Percentiles rank a stretch among this genome's conserved stretches.
Evolutionary conservation across 2,113 vertebrate genomes (phyloP).

Genomic region (Marmota flaviventris): DNA sequence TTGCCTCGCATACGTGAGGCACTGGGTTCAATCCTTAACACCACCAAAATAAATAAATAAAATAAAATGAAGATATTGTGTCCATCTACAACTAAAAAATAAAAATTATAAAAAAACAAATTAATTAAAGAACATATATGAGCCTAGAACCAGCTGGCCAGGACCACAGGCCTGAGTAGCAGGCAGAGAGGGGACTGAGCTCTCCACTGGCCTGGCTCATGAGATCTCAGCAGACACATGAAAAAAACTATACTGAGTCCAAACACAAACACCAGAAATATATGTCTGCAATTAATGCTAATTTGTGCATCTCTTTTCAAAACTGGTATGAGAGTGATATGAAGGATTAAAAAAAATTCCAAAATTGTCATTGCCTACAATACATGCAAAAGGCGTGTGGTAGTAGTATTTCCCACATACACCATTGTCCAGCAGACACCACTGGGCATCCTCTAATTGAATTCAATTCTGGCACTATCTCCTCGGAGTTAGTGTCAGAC

Average conservation of each 20-base stretch:
- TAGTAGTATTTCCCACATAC: neutral
- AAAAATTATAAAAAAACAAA: too few relatives aligned
- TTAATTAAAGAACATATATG: rapidly evolving
- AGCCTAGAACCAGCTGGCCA: neutral
- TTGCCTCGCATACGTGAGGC: too few relatives aligned
- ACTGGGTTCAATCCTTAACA: too few relatives aligned
- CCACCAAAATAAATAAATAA: too few relatives aligned
- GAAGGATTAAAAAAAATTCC: neutral
- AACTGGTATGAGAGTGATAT: neutral
- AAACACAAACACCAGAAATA: too few relatives aligned
- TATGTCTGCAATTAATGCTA: neutral
- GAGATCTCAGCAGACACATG: neutral
- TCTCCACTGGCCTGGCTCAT: neutral
- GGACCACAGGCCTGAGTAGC: neutral
- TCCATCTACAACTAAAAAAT: too few relatives aligned
- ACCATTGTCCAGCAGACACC: neutral
- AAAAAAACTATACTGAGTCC: neutral
- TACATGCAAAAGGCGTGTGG: neutral
- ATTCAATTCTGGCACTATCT: neutral
- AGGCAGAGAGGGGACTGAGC: neutral
- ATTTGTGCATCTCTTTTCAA: neutral
- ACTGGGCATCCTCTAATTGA: neutral
- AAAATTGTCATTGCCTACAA: neutral
- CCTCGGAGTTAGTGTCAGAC: neutral
- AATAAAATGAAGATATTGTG: too few relatives aligned